Conservation (phyloP, 2,888 invertebrate genomes). For the Rhimphoctona megacephalus region DNA sequence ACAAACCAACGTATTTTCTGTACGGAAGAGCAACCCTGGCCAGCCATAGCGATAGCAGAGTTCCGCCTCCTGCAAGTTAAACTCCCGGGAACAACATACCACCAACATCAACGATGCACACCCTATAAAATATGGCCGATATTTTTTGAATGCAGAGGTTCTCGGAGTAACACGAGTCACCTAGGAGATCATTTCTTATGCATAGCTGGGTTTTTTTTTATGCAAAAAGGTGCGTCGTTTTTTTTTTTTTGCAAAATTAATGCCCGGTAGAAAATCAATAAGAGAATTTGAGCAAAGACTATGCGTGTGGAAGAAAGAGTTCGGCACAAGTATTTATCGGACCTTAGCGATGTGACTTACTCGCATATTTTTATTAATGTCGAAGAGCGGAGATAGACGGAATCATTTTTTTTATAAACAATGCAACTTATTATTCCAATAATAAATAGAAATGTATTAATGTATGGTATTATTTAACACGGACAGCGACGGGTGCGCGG, state of each 20-base stretch:
- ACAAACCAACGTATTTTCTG: slow-evolving; percentile 32
- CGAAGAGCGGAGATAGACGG: too few relatives aligned
- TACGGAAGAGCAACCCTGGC: background rate
- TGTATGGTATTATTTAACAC: too few relatives aligned
- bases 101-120: slow-evolving; percentile 17
- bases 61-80: slow-evolving; percentile 37
- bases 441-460: too few relatives aligned
- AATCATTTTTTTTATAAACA: background rate
- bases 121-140: slow-evolving; percentile 6
- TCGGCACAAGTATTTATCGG: background rate
- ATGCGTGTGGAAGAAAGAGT: background rate
- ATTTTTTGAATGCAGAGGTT: slow-evolving; percentile 3
- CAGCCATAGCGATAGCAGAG: slow-evolving; percentile 15
- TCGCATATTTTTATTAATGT: background rate
- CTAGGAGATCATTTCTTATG: too few relatives aligned
- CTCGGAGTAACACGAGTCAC: too few relatives aligned
- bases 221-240: too few relatives aligned
- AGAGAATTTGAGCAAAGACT: background rate
- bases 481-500: too few relatives aligned
- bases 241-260: background rate
- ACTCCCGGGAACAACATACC: slow-evolving; percentile 25
- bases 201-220: too few relatives aligned
- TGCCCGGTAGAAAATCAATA: background rate
- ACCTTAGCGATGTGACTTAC: background rate
- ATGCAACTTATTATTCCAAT: too few relatives aligned